Evolutionary conservation across 2,113 vertebrate genomes (phyloP).

Genomic region (Nerophis ophidion): DNA sequence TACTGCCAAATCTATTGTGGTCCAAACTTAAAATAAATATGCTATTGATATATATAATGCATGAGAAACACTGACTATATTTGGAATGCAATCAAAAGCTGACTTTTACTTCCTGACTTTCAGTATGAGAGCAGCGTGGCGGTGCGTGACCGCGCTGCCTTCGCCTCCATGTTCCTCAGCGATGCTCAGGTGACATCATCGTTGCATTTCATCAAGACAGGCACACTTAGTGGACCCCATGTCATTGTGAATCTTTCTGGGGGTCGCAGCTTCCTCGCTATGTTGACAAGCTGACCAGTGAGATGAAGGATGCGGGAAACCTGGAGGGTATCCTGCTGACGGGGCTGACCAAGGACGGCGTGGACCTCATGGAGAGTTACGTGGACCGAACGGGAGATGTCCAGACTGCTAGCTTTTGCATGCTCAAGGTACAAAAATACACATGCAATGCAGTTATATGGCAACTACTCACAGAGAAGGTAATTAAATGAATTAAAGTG

Average conservation of each 20-base stretch:
- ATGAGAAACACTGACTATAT: too few species aligned
- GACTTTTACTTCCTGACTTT: constrained; percentile 34
- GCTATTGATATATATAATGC: too few species aligned
- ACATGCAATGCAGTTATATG: too few species aligned
- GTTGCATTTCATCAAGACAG: not conserved
- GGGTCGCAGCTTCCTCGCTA: constrained; percentile 82
- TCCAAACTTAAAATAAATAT: too few species aligned
- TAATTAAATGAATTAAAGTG: not conserved
- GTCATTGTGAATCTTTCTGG: not conserved
- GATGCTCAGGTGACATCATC: constrained; percentile 82
- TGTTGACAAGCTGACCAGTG: constrained; percentile 90
- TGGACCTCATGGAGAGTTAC: constrained; percentile 97
- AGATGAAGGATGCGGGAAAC: constrained; percentile 96
- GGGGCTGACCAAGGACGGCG: constrained; percentile 92
- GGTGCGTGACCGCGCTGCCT: constrained; percentile 92
- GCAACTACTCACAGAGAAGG: too few species aligned
- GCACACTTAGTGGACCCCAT: too few species aligned
- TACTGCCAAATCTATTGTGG: too few species aligned
- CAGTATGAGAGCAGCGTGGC: constrained; percentile 91
- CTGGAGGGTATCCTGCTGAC: constrained; percentile 95
- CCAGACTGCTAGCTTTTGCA: constrained; percentile 96
- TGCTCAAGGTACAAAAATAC: constrained; percentile 81
- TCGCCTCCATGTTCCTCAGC: constrained; percentile 93
- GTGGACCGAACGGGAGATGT: constrained; percentile 95
- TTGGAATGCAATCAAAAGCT: not conserved